Base-by-base conservation (phyloP, 2,888 invertebrate species). In the Polymixis lichenea region DNA sequence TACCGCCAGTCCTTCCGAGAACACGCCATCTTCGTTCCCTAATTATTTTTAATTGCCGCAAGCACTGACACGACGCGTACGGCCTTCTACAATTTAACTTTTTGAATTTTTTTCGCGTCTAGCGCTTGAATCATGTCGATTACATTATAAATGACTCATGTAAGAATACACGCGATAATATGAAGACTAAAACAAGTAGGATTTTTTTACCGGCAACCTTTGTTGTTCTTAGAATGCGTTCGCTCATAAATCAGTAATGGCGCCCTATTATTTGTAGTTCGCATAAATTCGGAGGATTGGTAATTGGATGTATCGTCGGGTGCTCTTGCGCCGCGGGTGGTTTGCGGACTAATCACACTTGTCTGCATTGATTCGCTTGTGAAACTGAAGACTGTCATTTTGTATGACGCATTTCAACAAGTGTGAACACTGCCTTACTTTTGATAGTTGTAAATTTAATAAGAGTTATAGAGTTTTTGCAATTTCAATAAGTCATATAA, bases 31-130 rank as follows among this genome's bases (percentile, higher is more conserved):
- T 94, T 93, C 89, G 93, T 89, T 94, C 95, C 95, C 96, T 96
- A 96, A 96, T 96, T 96, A 96, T 96, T 96, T 96, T 96, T 96
- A 96, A 96, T 96, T 96, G 96, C 96, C 95, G 94, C 95, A 92
- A 94, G 93, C 92, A 90, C 91, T 91, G 91, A 91, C 93, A 91
- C 90, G 92, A 89, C 90, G 90, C 91, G 90, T 92, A 92, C 94
- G 95, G 95, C 95, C 96, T 95, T 95, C 95, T 93, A 93, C 93
- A 94, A 94, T 94, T 93, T 90, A 91, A 92, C 89, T 91, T 92
- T 93, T 90, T 90, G 80, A 91, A 91, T 95, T 96, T 96, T 95
- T 96, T 96, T 95, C 94, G 94, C 94, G 96, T 96, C 96, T 96
- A 96, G 95, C 93, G 92, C 90, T 91, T 92, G 94, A 92, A 93